These are phyloP conservation scores for Rhaphigaster nebulosa DNA, from an alignment of 2,888 invertebrate species.

Conservation along the genomic window DNA sequence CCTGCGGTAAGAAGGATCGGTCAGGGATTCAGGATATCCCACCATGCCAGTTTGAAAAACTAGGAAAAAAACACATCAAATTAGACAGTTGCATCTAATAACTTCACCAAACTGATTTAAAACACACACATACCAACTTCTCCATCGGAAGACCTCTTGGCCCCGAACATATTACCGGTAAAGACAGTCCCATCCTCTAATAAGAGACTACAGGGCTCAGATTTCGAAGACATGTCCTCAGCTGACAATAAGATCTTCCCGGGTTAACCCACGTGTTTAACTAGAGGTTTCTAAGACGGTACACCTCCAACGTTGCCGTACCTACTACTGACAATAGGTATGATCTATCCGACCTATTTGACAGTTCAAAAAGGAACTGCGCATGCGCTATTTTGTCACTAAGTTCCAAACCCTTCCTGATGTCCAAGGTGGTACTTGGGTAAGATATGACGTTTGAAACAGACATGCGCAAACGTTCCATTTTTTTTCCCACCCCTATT, in stretches of 20 bases:
- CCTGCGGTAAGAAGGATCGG: conserved; percentile 96
- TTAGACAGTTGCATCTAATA: background rate
- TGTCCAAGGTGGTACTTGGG: no score
- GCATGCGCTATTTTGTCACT: no score
- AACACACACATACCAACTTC: conserved; percentile 89
- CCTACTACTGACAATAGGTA: no score
- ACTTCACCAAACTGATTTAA: conserved; percentile 66
- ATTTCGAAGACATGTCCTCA: conserved; percentile 1
- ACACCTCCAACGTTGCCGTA: conserved; percentile 12
- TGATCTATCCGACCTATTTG: no score
- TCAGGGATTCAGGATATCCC: conserved; percentile 97
- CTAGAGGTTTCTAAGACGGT: background rate
- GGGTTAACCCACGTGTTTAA: background rate
- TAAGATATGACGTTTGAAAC: no score
- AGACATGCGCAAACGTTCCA: no score
- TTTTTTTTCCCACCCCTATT: no score
- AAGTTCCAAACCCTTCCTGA: no score
- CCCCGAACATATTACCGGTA: conserved; percentile 88
- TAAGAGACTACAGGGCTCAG: conserved; percentile 39
- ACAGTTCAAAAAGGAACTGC: no score
- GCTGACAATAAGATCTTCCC: background rate
- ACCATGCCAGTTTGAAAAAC: conserved; percentile 99
- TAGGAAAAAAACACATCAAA: conserved; percentile 69
- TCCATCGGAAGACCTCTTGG: conserved; percentile 80
- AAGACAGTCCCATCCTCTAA: conserved; percentile 87